These are phyloP conservation scores for Cephus pygmeus DNA, from an alignment of 2,888 invertebrate genomes.

Conservation along the genomic window DNA sequence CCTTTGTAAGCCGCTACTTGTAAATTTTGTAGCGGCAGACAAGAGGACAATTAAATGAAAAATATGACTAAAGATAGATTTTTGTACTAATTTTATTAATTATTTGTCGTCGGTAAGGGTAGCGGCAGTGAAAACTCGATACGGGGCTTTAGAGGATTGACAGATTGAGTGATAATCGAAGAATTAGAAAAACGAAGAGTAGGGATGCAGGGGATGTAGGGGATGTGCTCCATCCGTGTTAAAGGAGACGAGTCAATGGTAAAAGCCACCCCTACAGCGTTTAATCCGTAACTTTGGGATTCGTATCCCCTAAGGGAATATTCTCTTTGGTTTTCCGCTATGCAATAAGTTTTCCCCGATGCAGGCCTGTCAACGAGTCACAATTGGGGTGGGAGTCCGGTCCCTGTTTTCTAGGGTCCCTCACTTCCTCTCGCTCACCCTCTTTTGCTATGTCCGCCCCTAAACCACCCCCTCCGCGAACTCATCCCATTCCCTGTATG, in stretches of 20 bases:
- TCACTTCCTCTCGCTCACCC: constrained; percentile 22
- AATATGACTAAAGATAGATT: background rate
- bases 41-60: background rate
- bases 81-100: background rate
- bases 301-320: constrained; percentile 40
- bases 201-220: background rate
- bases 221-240: background rate
- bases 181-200: background rate
- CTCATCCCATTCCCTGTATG: constrained; percentile 59
- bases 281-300: constrained; percentile 60
- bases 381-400: constrained; percentile 50
- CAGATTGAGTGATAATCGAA: background rate
- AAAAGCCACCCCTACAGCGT: constrained; percentile 32
- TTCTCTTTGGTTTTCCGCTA: constrained; percentile 52
- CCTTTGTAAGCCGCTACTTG: background rate
- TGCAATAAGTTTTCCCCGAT: constrained; percentile 58
- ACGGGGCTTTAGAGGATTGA: background rate
- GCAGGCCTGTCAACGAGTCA: constrained; percentile 58
- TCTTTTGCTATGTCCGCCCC: constrained; percentile 29
- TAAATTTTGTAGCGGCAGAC: background rate
- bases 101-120: background rate
- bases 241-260: background rate
- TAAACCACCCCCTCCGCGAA: constrained; percentile 29
- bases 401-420: constrained; percentile 13
- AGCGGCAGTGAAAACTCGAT: background rate